A percentile compares a stretch with the other conserved stretches of the same genome.
phyloP scores from a whole-genome alignment of 1,140 invertebrate genomes.

The Telenomus remus region DNA sequence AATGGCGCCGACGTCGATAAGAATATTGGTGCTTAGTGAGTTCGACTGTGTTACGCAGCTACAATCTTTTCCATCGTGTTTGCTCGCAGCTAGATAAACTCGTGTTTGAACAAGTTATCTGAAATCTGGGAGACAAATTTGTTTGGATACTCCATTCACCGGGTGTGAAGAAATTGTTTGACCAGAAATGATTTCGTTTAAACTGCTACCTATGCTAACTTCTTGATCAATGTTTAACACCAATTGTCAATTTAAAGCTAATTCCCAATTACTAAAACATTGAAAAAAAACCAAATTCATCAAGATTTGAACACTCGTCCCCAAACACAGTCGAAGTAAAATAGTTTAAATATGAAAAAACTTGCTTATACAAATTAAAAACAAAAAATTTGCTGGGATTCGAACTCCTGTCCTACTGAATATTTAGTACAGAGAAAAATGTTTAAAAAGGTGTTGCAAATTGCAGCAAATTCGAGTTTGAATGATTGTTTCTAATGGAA shows the following conservation, averaged over 20 bases:
- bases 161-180: conserved; percentile 6
- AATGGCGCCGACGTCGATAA: conserved; percentile 25
- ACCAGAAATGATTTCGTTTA: conserved; percentile 8
- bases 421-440: too few relatives aligned
- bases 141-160: conserved; percentile 11
- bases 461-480: conserved; percentile 50
- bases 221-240: too few relatives aligned
- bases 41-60: conserved; percentile 17
- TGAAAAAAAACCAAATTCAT: too few relatives aligned
- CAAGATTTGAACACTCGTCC: too few relatives aligned
- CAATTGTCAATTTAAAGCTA: too few relatives aligned
- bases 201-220: too few relatives aligned
- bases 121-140: conserved; percentile 14
- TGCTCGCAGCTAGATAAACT: conserved; percentile 18
- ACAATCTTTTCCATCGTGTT: conserved; percentile 34
- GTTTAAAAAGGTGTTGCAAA: neutral
- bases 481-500: conserved; percentile 53
- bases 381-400: too few relatives aligned
- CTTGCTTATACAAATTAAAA: too few relatives aligned
- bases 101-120: conserved; percentile 29
- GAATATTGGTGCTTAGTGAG: conserved; percentile 29
- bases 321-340: too few relatives aligned
- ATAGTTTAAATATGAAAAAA: too few relatives aligned
- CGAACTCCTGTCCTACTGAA: too few relatives aligned
- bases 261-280: too few relatives aligned